These are phyloP conservation scores for Pocillopora grandis DNA, from an alignment of 92 coral and sea anemone genomes.

Conservation along the genomic window DNA sequence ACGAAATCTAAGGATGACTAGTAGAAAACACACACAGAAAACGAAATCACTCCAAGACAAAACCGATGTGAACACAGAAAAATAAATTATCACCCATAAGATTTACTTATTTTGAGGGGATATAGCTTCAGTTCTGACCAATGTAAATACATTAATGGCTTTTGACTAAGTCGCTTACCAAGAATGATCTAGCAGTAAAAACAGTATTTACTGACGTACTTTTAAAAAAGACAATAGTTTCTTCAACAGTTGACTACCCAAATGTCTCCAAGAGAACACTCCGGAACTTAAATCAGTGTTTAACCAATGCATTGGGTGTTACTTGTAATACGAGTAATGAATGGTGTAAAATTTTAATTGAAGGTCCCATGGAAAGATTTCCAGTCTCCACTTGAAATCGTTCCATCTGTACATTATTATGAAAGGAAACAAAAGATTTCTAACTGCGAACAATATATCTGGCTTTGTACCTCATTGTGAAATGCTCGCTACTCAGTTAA, in stretches of 20 bases:
- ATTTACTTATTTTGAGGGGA: too few species aligned
- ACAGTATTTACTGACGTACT: background rate
- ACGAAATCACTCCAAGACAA: background rate
- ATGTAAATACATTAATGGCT: too few species aligned
- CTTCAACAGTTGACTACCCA: background rate
- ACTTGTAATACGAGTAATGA: background rate
- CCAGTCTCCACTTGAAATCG: background rate
- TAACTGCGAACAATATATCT: constrained; percentile 7
- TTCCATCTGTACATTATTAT: constrained; percentile 8
- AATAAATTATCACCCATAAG: background rate
- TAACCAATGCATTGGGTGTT: background rate
- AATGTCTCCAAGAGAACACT: background rate
- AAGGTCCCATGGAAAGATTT: background rate
- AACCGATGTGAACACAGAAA: background rate
- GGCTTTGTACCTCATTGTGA: background rate
- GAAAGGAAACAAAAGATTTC: constrained; percentile 11
- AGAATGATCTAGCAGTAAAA: background rate
- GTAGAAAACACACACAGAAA: background rate
- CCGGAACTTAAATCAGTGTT: background rate
- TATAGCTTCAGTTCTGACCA: too few species aligned
- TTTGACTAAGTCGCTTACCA: too few species aligned
- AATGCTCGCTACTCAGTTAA: background rate
- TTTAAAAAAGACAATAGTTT: background rate
- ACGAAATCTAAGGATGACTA: background rate
- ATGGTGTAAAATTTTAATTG: constrained; percentile 1